Base-by-base conservation (phyloP, 1,140 invertebrate genomes). In the Euura lappo region DNA sequence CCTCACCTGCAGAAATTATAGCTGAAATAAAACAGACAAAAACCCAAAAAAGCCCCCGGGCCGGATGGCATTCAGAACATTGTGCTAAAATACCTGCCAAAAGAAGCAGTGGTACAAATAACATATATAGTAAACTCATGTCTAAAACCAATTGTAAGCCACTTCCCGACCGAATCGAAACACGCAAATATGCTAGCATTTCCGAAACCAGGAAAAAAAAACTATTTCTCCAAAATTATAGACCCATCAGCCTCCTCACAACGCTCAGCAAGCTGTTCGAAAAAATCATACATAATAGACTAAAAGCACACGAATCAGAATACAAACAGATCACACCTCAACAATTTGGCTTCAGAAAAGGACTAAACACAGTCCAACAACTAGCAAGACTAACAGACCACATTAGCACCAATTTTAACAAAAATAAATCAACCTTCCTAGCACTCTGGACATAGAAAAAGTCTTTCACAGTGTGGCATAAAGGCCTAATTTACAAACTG, bases 271-370 rank as follows among this genome's bases (percentile, higher is more conserved):
- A 77, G 60, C 11, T 77, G 7, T 42, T 47, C 6, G 76, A 77
- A 67, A 76, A 45, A 43, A 43, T 76, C 3, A 70, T 77, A 2
- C 51, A 66, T 5, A 45, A 69, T 4, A 70, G 69, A 13, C n/a
- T 77, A 28, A 76, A 42, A 69, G 47, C 11, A 11, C 28, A 28
- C 28, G 28, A 28, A 28, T 28, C 1, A 28, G 28, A 28, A 28
- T 1, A 28, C 28, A 28, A 28, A 28, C 28, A 28, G 28, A 78
- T 82, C 7, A 65, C 75, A 7, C 75, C 84, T 2, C 76, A 78
- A 6, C 83, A 86, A 70, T 86, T 85, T 71, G 83, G 83, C 1
- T 87, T 87, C 67, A 75, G 80, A 71, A 44, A 67, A 68, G 51
- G 71, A 11, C 78, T 82, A 64, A 77, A 72, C 13, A 86, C 85